A percentile compares a stretch with the other conserved stretches of the same genome.
Conservation (phyloP, 2,888 invertebrate genomes). For the Ariolimax columbianus region DNA sequence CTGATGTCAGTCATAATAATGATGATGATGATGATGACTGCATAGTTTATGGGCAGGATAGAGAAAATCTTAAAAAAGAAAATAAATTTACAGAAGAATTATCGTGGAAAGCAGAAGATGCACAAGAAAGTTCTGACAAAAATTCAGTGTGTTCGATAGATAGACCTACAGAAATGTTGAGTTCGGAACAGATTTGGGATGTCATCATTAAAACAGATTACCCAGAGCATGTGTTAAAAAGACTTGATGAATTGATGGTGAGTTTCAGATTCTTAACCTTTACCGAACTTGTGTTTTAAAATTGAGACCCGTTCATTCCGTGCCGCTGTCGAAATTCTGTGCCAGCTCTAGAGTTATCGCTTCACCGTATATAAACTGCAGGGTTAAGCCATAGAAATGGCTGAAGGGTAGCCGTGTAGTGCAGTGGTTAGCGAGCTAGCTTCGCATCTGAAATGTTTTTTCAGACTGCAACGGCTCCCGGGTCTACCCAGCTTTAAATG, state of each 20-base stretch:
- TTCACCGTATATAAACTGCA: too few relatives aligned
- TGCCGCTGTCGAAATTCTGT: too few relatives aligned
- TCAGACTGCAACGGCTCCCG: too few relatives aligned
- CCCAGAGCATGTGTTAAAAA: constrained; percentile 39
- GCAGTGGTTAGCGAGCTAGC: too few relatives aligned
- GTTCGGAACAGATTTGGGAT: constrained; percentile 49
- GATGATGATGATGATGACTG: constrained; percentile 47
- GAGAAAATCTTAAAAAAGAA: neutral
- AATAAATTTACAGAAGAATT: neutral
- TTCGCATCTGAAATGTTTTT: too few relatives aligned
- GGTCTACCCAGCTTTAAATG: too few relatives aligned
- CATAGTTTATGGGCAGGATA: constrained; percentile 33
- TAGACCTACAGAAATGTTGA: neutral
- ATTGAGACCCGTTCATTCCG: too few relatives aligned
- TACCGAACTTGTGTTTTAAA: too few relatives aligned
- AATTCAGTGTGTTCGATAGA: neutral
- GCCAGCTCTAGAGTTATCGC: too few relatives aligned
- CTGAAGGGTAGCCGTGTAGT: too few relatives aligned
- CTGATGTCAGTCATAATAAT: constrained; percentile 24
- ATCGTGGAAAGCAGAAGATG: neutral
- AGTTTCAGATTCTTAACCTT: neutral
- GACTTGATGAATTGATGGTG: constrained; percentile 53
- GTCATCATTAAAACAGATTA: constrained; percentile 56
- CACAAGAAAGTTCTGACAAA: neutral
- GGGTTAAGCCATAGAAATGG: too few relatives aligned